These are phyloP conservation scores for Tribolium freemani DNA, from an alignment of 2,888 invertebrate species.

Conservation along the genomic window DNA sequence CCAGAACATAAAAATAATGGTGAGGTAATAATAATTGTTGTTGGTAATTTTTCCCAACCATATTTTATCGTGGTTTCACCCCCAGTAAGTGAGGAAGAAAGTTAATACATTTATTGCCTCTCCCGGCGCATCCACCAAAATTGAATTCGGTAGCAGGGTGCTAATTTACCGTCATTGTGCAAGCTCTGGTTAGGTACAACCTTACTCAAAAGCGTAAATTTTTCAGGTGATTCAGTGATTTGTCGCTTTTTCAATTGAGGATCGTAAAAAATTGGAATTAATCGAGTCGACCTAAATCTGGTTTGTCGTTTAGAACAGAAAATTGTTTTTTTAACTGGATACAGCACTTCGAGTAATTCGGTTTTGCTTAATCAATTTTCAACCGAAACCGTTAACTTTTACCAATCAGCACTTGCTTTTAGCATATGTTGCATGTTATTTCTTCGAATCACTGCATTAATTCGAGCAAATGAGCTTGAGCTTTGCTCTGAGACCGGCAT, in stretches of 20 bases:
- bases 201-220: conserved; percentile 2
- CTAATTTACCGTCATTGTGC: neutral
- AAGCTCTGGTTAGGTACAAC: neutral
- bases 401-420: conserved; percentile 2
- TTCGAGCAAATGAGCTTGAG: conserved; percentile 1
- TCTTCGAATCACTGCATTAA: conserved; percentile 10
- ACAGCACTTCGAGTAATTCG: neutral
- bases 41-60: neutral
- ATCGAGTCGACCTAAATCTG: too few species aligned
- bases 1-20: too few species aligned
- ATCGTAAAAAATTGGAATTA: too few species aligned
- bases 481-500: conserved; percentile 1
- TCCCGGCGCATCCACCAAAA: conserved; percentile 11
- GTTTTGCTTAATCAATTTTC: conserved; percentile 7
- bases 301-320: neutral
- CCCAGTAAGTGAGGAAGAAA: neutral
- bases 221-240: neutral
- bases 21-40: too few species aligned
- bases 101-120: neutral
- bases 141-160: neutral
- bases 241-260: neutral
- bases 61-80: neutral
- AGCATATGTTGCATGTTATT: neutral
- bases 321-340: conserved; percentile 2
- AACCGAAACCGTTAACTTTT: conserved; percentile 3